Base-by-base conservation (phyloP, 1,140 invertebrate genomes). In the Lasioglossum baleicum region DNA sequence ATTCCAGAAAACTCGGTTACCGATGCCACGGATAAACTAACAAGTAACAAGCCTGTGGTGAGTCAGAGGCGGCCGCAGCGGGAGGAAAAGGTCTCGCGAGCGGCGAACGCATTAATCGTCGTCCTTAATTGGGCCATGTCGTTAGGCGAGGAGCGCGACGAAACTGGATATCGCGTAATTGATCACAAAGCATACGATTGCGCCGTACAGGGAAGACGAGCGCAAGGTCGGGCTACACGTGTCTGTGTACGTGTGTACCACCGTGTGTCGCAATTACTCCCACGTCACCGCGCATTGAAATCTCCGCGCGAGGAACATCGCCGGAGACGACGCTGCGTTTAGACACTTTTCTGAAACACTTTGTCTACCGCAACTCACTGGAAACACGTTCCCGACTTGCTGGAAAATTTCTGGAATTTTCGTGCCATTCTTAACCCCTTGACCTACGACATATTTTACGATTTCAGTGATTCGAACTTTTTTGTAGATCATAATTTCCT, bases 191-290 rank as follows among this genome's bases (percentile, higher is more conserved):
- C 58, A 58, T 72, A 68, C 72, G 85, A 83, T 85, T 86, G 72
- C 85, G 69, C 83, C 85, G 80, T 83, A 83, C 83, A 85, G 84
- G 84, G 81, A 86, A 86, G 81, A 83, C 76, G 85, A 77, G 83
- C 83, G 85, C 85, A 86, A 86, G 83, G 85, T 80, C 85, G 80
- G 10, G 51, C 42, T 61, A 73, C 73, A 44, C 60, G 60, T 60
- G 40, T 65, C 48, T 65, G 66, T 79, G 64, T 60, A 66, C 58
- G 67, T 69, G 60, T 48, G 65, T 71, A 65, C 42, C 78, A 69
- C 56, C 69, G 70, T 60, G 68, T 86, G 83, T 86, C 80, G 85
- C 85, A 86, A 86, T 86, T 86, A 85, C 85, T 86, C 85, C 85
- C 83, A 86, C 85, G 83, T 85, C 77, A 68, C 60, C 48, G 75